Percentiles rank a stretch among this genome's conserved stretches.
Conservation (phyloP, 2,113 vertebrate species). For the Alces alces region DNA sequence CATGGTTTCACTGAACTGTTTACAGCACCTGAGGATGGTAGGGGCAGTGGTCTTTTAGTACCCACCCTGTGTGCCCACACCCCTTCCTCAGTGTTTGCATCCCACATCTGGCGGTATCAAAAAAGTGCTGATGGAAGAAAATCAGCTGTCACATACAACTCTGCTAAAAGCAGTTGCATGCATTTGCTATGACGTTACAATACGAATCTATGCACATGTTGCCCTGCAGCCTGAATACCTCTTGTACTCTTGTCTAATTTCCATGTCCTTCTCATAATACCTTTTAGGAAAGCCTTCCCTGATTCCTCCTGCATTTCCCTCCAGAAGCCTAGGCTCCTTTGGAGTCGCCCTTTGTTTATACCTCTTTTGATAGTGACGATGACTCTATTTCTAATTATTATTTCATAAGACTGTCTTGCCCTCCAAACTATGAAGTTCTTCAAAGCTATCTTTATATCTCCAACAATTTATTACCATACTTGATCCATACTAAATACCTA, state of each 20-base stretch:
- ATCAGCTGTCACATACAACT: neutral
- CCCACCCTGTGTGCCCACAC: neutral
- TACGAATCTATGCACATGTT: neutral
- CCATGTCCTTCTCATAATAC: neutral
- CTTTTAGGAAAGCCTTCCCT: neutral
- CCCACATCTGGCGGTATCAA: neutral
- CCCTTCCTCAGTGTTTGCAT: neutral
- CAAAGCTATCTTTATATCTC: neutral
- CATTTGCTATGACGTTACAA: neutral
- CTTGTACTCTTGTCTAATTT: neutral
- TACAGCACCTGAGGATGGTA: neutral
- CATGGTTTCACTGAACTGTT: neutral
- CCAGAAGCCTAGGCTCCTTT: neutral
- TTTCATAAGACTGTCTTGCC: neutral
- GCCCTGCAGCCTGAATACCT: neutral
- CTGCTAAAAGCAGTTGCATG: neutral
- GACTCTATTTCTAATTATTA: neutral
- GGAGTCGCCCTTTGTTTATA: neutral
- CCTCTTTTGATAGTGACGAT: neutral
- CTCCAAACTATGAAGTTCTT: neutral
- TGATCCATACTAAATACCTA: neutral
- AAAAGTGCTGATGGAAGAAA: neutral
- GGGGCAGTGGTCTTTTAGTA: neutral
- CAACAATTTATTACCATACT: neutral
- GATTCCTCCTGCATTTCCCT: neutral